phyloP scores from a whole-genome alignment of 2,888 invertebrate species.

The Laothoe populi region DNA sequence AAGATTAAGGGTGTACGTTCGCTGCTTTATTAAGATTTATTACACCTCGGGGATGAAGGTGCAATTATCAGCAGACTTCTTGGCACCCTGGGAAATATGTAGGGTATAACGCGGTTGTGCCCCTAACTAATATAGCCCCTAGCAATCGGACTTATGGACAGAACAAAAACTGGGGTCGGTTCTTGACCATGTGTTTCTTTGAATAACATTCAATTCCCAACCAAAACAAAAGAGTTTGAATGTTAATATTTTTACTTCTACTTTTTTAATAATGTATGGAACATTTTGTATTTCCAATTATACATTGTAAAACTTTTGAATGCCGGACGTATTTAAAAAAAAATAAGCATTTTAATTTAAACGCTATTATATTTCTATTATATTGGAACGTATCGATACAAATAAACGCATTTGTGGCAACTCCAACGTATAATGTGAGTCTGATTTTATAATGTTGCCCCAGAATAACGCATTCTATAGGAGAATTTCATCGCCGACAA shows the following conservation, averaged over 20 bases:
- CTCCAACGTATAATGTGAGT: not conserved
- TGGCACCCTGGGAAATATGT: constrained; percentile 67
- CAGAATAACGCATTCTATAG: not conserved
- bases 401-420: too few species aligned
- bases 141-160: constrained; percentile 39
- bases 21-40: constrained; percentile 75
- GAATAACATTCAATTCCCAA: not conserved
- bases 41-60: constrained; percentile 62
- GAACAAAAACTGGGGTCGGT: not conserved
- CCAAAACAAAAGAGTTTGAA: not conserved
- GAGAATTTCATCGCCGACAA: constrained; percentile 4
- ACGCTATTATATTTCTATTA: too few species aligned
- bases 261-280: not conserved
- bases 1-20: constrained; percentile 50
- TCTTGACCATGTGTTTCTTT: constrained; percentile 8
- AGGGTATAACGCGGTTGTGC: constrained; percentile 55
- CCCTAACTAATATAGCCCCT: constrained; percentile 44
- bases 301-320: not conserved
- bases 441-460: not conserved
- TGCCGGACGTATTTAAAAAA: not conserved
- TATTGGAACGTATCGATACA: too few species aligned
- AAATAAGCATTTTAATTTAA: too few species aligned
- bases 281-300: not conserved
- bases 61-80: constrained; percentile 65
- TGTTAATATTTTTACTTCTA: not conserved